Evolutionary conservation across 2,113 vertebrate species (phyloP), one percentile per base, ranked within the genome.

Genomic region (Ictalurus furcatus): DNA sequence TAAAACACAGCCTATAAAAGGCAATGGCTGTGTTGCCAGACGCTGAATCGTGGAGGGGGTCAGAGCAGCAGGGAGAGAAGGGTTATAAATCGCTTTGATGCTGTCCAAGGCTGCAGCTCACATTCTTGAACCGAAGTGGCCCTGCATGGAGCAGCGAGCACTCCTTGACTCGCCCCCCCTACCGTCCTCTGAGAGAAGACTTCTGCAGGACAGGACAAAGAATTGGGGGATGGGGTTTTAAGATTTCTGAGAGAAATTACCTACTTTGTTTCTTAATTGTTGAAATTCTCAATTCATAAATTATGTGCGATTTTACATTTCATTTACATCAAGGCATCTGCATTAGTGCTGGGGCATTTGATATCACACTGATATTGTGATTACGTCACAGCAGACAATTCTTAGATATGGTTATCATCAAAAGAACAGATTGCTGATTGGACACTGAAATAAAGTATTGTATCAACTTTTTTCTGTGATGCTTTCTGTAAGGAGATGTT

Each of bases 1-100:
- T 95, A 95, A 96, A 96, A 95, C 93, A 95, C 90, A 90, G 95
- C 94, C 96, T 96, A 95, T 96, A 96, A 96, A 96, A 96, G 95
- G 95, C 93, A 95, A 95, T 88, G 90, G 90, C 92, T 93, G 34
- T 59, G 88, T 88, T 92, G 93, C 95, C 94, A 96, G 94, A 96
- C 93, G 79, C 94, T 63, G 58, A 40, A 14, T 84, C 85, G 88
- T 90, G 89, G 25, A 91, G 92, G 92, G 90, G 94, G 93, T 92
- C 91, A 65, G 91, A 90, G 85, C 91, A 90, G 92, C 82, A 88
- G 89, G 89, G 90, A 84, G 81, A 90, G 81, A 81, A 37, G 92
- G 89, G 92, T 95, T 92, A 94, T 95, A 95, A 94, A 96, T 96
- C 76, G 93, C 93, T 94, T 94, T 94, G 94, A 95, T 94, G 92